These are phyloP conservation scores for Oenanthe melanoleuca DNA, from an alignment of 2,113 vertebrate genomes.

Conservation along the genomic window DNA sequence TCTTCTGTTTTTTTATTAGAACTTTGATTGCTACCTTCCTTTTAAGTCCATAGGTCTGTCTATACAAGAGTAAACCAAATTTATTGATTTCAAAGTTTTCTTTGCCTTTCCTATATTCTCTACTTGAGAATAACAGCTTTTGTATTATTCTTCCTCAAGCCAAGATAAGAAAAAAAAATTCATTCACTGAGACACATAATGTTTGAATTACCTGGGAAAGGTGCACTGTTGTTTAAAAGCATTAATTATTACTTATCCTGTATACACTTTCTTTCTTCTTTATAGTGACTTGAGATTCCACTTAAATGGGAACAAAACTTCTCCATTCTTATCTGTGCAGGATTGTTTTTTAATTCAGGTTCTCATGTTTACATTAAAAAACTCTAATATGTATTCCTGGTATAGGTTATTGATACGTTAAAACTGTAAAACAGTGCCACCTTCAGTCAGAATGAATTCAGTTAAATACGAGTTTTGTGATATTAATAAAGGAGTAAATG, in stretches of 20 bases:
- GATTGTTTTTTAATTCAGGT: background rate
- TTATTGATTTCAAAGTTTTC: background rate
- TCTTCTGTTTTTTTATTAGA: background rate
- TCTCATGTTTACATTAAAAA: background rate
- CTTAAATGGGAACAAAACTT: background rate
- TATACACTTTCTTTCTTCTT: background rate
- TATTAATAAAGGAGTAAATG: background rate
- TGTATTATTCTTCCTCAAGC: background rate
- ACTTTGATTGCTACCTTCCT: background rate
- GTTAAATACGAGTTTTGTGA: slow-evolving; percentile 14
- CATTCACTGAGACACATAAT: background rate
- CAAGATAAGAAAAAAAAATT: background rate
- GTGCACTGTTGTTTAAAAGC: background rate
- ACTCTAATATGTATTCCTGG: background rate
- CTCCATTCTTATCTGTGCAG: background rate
- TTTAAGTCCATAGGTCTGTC: background rate
- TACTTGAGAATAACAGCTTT: background rate
- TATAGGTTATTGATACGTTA: slow-evolving; percentile 24
- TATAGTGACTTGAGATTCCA: background rate
- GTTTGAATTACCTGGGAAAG: background rate
- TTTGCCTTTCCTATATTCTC: background rate
- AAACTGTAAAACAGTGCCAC: slow-evolving; percentile 66
- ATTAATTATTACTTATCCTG: background rate
- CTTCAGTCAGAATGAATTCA: slow-evolving; percentile 50
- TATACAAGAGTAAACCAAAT: background rate